phyloP scores from a whole-genome alignment of 1,140 invertebrate species.

The Alviniconcha marisindica region DNA sequence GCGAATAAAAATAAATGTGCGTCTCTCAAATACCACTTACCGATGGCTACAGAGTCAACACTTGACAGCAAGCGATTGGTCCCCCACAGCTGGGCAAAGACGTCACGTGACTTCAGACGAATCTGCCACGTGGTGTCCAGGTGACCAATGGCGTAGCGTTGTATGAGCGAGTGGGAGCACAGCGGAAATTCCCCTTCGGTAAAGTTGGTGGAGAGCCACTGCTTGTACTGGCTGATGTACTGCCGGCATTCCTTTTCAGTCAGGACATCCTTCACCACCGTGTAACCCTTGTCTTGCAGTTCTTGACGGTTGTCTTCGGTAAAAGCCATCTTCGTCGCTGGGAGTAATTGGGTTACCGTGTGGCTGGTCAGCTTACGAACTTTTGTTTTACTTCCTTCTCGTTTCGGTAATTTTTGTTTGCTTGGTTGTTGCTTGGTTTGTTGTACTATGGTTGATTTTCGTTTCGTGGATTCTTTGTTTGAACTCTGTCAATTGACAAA shows the following conservation, averaged over 20 bases:
- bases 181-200: constrained; percentile 46
- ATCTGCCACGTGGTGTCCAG: constrained; percentile 62
- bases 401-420: no score
- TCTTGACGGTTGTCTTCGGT: constrained; percentile 51
- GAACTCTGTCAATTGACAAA: no score
- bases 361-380: no score
- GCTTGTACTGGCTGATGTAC: constrained; percentile 49
- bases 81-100: constrained; percentile 62
- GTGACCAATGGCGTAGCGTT: constrained; percentile 57
- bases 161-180: constrained; percentile 51
- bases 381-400: no score
- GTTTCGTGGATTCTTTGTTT: no score
- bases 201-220: constrained; percentile 50
- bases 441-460: no score
- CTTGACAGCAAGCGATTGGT: constrained; percentile 62
- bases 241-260: constrained; percentile 49
- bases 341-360: no score
- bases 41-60: constrained; percentile 63
- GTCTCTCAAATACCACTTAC: no score
- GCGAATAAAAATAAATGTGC: not conserved
- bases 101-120: constrained; percentile 54
- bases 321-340: constrained; percentile 40
- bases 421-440: no score
- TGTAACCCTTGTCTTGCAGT: constrained; percentile 56
- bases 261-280: constrained; percentile 55